Evolutionary conservation across 2,888 invertebrate species (phyloP), one percentile per base, ranked within the genome.

Genomic region (Eupithecia inturbata): DNA sequence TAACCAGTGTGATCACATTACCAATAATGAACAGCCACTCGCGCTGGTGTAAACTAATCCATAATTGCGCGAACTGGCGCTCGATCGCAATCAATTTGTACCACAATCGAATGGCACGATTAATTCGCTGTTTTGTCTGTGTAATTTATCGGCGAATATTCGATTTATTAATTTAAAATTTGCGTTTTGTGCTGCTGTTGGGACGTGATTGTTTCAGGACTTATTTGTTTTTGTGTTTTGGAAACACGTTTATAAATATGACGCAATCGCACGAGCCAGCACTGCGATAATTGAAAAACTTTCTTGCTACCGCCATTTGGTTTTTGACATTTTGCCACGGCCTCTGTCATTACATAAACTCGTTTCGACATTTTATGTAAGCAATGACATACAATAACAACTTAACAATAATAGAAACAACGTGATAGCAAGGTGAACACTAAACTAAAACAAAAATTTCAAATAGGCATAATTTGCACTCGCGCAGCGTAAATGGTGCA

Each of bases 61-160:
- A 81, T 82, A 85, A 85, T 84, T 82, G 82, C 84, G 77, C 78
- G 80, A 83, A 87, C 85, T 83, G 77, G 80, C 82, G 81, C 83
- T 85, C 82, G 81, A 77, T 83, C 76, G 84, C 84, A 83, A 87
- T 87, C 84, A 85, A 88, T 88, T 87, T 84, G 86, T 72, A 85
- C 85, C 77, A 77, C 82, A 78, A 83, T 33, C 80, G 82, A 82
- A 75, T 69, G 69, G 73, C 68, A 53, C 76, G 78, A 83, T 82
- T 82, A 83, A 81, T 82, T 81, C 76, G 53, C 63, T 76, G 76
- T 75, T 77, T 81, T 81, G 81, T 79, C 71, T 68, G 60, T 64
- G 74, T 74, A 79, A 75, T 80, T 76, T 75, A 80, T 78, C 57
- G 77, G 36, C 16, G 39, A 66, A 36, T 64, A 64, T 36, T 64